Base-by-base conservation (phyloP, 92 coral and sea anemone genomes). In the Porites lobata region DNA sequence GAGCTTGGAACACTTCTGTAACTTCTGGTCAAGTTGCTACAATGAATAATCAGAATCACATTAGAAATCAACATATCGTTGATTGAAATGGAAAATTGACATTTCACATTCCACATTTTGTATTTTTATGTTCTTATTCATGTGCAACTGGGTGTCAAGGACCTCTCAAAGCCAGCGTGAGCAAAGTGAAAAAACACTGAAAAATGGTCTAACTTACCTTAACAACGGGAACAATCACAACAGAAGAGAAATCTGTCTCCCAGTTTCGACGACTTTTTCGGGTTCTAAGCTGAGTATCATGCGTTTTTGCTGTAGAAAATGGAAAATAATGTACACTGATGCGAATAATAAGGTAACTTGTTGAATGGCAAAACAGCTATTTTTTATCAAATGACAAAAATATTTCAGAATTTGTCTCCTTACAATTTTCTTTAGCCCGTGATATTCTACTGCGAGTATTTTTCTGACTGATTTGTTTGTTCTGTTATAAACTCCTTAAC, bases 211-310 rank as follows among this genome's bases (percentile, higher is more conserved):
- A 12, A 78, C 89, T 17, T 83, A 93, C 96, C 75, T 20, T 62
- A 75, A 90, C 14, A 10, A 90, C 79, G 24, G 93, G 96, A 53
- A 53, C 85, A 59, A 93, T 65, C 14, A 87, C 66, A 14, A 65
- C 68, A 18, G 78, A 17, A 24, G 92, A 69, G 81, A 93, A 93
- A 24, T 54, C 67, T 22, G 43, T 75, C 75, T 93, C 96, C 96
- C 96, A 93, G 15, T 13, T 81, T 67, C 72, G 68, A 21, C 96
- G 90, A 53, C 82, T 80, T 1, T 78, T 69, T 65, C 86, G 83
- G 72, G 86, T 84, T 73, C 50, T 65, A 63, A 93, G 86, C 64
- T 53, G 80, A 72, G 73, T 65, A 81, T 78, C 80, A 69, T 50
- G 71, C 17, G 38, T 54, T 38, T 83, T 87, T 75, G 13, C 80